These are phyloP conservation scores for Caradrina kadenii DNA, from an alignment of 2,888 invertebrate species.

Conservation along the genomic window DNA sequence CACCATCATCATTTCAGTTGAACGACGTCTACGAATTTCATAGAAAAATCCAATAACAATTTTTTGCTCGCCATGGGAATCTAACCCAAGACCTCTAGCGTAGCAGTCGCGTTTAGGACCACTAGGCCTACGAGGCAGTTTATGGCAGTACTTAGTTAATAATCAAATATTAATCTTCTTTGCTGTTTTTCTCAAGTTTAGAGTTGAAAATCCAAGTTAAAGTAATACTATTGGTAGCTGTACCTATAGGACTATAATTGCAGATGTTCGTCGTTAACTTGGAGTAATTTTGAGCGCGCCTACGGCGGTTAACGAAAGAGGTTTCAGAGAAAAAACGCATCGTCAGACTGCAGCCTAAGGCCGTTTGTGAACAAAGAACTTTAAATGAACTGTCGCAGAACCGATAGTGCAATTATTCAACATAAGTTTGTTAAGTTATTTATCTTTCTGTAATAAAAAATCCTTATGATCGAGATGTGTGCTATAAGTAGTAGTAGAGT, in stretches of 20 bases:
- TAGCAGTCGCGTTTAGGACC: too few species aligned
- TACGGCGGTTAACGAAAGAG: slow-evolving; percentile 52
- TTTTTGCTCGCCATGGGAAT: too few species aligned
- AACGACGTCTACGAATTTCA: too few species aligned
- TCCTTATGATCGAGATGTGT: too few species aligned
- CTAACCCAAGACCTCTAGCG: too few species aligned
- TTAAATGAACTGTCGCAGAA: slow-evolving; percentile 17
- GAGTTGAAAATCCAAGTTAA: slow-evolving; percentile 39
- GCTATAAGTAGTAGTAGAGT: too few species aligned
- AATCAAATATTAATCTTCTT: too few species aligned
- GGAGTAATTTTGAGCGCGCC: slow-evolving; percentile 57
- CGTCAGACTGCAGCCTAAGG: slow-evolving; percentile 41
- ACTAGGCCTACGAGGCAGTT: too few species aligned
- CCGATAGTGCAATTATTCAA: slow-evolving; percentile 1
- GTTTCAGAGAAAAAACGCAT: slow-evolving; percentile 58
- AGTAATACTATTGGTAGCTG: slow-evolving; percentile 49
- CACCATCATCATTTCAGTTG: too few species aligned
- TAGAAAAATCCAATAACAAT: too few species aligned
- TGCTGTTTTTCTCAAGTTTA: too few species aligned
- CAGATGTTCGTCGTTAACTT: slow-evolving; percentile 49
- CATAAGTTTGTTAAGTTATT: not conserved
- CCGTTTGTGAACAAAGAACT: slow-evolving; percentile 32
- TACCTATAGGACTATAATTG: slow-evolving; percentile 55
- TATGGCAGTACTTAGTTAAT: too few species aligned
- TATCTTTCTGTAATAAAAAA: not conserved